Percentiles rank a stretch among this genome's conserved stretches.
phyloP scores from a whole-genome alignment of 2,888 invertebrate genomes.

The Acrobasis consociella region DNA sequence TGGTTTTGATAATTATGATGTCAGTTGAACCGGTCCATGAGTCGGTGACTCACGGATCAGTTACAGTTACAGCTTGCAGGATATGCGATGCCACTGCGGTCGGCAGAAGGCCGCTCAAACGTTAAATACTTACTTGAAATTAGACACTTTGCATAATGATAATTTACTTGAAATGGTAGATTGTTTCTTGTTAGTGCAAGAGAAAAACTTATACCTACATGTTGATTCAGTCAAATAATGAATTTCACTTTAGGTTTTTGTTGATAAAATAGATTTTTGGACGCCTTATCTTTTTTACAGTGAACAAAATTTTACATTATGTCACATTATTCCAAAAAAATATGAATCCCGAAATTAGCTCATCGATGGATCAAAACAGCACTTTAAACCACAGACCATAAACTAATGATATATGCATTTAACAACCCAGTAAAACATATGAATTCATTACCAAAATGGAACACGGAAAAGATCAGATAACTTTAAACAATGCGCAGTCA shows the following conservation, averaged over 20 bases:
- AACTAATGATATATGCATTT: neutral
- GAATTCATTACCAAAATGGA: neutral
- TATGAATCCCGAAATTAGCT: too few species aligned
- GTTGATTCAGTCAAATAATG: too few species aligned
- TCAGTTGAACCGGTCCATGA: neutral
- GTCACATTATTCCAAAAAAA: too few species aligned
- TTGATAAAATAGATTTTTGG: too few species aligned
- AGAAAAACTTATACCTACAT: too few species aligned
- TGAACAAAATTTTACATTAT: too few species aligned
- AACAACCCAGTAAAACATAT: neutral
- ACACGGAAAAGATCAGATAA: neutral
- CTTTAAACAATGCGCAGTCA: neutral
- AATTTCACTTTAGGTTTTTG: too few species aligned
- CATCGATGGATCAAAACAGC: too few species aligned
- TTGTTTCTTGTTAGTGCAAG: too few species aligned
- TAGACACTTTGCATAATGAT: neutral
- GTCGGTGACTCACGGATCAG: neutral
- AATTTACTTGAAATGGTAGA: neutral
- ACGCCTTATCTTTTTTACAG: too few species aligned
- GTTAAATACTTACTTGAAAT: neutral
- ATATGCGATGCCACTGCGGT: conserved; percentile 12
- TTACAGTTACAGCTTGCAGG: neutral
- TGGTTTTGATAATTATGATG: neutral
- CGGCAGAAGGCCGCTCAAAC: neutral
- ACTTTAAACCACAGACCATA: too few species aligned